phyloP scores from a whole-genome alignment of 2,888 invertebrate genomes.

The Thymelicus lineola region DNA sequence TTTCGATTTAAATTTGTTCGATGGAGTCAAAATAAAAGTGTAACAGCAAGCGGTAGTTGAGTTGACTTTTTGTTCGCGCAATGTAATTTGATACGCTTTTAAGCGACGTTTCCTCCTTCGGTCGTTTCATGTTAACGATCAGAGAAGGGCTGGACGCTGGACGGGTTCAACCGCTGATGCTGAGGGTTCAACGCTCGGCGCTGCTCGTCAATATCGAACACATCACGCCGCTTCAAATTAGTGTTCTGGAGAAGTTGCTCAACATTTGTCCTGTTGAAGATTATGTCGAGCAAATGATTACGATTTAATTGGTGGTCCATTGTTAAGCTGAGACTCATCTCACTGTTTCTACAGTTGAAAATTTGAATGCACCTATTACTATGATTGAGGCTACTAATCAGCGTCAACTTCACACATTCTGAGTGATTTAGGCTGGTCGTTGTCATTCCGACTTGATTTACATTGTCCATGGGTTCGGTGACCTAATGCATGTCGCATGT shows the following conservation, averaged over 20 bases:
- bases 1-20: background rate
- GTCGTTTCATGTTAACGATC: slow-evolving; percentile 27
- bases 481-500: background rate
- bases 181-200: slow-evolving; percentile 5
- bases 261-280: background rate
- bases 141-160: slow-evolving; percentile 11
- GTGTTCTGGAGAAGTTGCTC: background rate
- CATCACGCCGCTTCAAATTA: background rate
- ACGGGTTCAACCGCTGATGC: slow-evolving; percentile 19
- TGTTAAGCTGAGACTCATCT: background rate
- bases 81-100: slow-evolving; percentile 35
- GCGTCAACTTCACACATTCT: too few species aligned
- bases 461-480: slow-evolving; percentile 4
- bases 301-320: background rate
- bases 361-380: too few species aligned
- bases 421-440: too few species aligned
- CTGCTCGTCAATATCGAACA: background rate
- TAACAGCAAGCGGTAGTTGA: slow-evolving; percentile 18
- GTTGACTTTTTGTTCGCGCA: slow-evolving; percentile 31
- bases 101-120: slow-evolving; percentile 35
- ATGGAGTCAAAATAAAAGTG: background rate
- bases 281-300: background rate
- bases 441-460: background rate
- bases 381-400: too few species aligned
- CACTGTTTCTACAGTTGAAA: too few species aligned